Evolutionary conservation across 2,888 invertebrate species (phyloP).

Genomic region (Drosophila monieri): DNA sequence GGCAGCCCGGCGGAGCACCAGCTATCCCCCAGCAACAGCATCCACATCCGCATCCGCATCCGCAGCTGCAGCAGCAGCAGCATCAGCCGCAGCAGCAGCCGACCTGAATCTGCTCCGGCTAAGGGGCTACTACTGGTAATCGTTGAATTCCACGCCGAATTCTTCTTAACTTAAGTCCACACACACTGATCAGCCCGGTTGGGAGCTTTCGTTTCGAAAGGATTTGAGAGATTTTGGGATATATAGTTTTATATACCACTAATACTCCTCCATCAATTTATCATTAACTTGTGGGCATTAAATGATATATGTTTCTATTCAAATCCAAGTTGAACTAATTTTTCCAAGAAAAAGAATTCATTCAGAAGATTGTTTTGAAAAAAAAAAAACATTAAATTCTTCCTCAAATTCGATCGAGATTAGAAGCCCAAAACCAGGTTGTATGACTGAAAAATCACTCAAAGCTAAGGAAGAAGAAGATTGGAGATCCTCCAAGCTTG

Average conservation of each 20-base stretch:
- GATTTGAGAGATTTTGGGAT: not conserved
- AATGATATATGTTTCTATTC: not conserved
- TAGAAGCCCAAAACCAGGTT: conserved; percentile 18
- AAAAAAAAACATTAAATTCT: not conserved
- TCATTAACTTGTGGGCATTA: not conserved
- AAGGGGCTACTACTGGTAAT: conserved; percentile 63
- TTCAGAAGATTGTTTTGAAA: not conserved
- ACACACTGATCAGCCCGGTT: not conserved
- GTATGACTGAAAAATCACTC: conserved; percentile 43
- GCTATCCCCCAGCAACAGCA: conserved; percentile 47
- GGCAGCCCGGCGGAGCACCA: conserved; percentile 32
- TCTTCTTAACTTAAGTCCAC: not conserved
- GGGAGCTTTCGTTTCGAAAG: not conserved
- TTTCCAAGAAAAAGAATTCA: conserved; percentile 1
- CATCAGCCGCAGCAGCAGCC: conserved; percentile 56
- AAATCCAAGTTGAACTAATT: not conserved
- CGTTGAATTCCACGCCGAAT: not conserved
- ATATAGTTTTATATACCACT: not conserved
- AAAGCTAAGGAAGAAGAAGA: conserved; percentile 25
- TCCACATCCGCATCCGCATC: conserved; percentile 27
- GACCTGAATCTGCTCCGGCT: conserved; percentile 53
- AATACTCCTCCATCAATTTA: not conserved
- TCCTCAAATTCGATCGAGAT: conserved; percentile 2
- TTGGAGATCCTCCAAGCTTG: not conserved
- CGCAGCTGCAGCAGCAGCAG: conserved; percentile 38